Evolutionary conservation across 2,888 invertebrate genomes (phyloP), one percentile per base, ranked within the genome.

Genomic region (Apamea epomidion): DNA sequence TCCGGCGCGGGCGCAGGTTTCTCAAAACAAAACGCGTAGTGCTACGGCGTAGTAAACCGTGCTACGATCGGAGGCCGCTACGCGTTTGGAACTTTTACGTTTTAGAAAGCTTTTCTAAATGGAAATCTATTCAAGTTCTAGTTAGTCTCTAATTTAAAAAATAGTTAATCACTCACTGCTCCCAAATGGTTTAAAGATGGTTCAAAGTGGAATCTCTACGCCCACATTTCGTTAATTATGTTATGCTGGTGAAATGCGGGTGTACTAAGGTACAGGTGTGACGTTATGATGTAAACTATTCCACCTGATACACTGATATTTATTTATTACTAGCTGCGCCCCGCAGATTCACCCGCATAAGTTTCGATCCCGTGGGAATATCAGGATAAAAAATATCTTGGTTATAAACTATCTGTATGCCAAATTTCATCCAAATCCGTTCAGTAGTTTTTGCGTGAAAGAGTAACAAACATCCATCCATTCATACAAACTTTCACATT

Each of bases 21-120:
- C 4, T 60, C 18, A 18, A 51, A 42, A 51, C 14, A 5, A 25
- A 42, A 51, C 48, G 12, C 7, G 29, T 12, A 29, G 18, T 25
- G 29, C 65, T 77, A 78, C 76, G 64, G 3, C 14, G 67, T 78
- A 77, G 76, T 42, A 45, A 25, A 12, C 5, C n/a, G 5, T 32
- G 32, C 78, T 67, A 60, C 67, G 21, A 29, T 21, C 51, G 32
- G 25, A 42, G 0, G 3, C 2, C 12, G 37, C 58, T 48, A 58
- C 58, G 45, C 7, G 16, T 67, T 37, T 37, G 2, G 2, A 45
- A 16, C 18, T n/a, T 48, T 21, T 54, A 51, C 1, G 18, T 29
- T 69, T 21, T 42, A 8, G 3, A 10, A 32, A 12, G 10, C 0
- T 32, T 2, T 45, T 58, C 18, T 8, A 0, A 60, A 32, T 72